phyloP scores from a whole-genome alignment of 2,797 vertebrate genomes.

The Gambelia wislizenii region DNA sequence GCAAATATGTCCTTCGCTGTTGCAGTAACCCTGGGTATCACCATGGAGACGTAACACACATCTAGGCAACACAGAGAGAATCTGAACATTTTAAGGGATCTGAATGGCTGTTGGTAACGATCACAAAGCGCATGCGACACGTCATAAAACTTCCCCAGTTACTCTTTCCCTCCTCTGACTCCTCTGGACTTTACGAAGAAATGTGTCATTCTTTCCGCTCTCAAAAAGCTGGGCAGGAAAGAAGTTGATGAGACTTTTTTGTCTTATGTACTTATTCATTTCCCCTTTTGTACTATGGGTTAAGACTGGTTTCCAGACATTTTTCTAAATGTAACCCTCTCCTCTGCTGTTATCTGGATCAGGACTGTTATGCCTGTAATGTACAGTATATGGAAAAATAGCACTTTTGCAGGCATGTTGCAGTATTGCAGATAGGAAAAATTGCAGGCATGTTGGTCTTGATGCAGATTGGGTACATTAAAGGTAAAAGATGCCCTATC shows the following conservation, averaged over 20 bases:
- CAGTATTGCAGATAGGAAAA: too few species aligned
- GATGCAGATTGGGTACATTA: too few species aligned
- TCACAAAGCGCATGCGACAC: conserved; percentile 19
- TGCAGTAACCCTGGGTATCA: conserved; percentile 70
- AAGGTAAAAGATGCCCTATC: too few species aligned
- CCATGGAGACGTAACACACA: conserved; percentile 69
- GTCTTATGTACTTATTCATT: too few species aligned
- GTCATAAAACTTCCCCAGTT: conserved; percentile 36
- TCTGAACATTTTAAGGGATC: neutral
- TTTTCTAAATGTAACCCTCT: too few species aligned
- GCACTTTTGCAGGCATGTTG: too few species aligned
- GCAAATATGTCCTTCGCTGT: conserved; percentile 67
- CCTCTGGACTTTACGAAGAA: conserved; percentile 7
- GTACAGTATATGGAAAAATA: too few species aligned
- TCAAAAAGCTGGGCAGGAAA: neutral
- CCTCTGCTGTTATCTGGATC: too few species aligned
- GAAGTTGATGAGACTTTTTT: neutral
- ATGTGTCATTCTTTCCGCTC: conserved; percentile 1
- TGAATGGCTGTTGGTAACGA: conserved; percentile 38
- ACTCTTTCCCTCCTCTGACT: neutral
- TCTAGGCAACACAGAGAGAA: conserved; percentile 20
- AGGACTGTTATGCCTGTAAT: too few species aligned
- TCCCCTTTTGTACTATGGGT: too few species aligned
- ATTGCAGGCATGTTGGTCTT: too few species aligned
- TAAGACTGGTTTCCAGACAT: too few species aligned